Conservation (phyloP, 1,140 invertebrate species). For the Atta cephalotes region DNA sequence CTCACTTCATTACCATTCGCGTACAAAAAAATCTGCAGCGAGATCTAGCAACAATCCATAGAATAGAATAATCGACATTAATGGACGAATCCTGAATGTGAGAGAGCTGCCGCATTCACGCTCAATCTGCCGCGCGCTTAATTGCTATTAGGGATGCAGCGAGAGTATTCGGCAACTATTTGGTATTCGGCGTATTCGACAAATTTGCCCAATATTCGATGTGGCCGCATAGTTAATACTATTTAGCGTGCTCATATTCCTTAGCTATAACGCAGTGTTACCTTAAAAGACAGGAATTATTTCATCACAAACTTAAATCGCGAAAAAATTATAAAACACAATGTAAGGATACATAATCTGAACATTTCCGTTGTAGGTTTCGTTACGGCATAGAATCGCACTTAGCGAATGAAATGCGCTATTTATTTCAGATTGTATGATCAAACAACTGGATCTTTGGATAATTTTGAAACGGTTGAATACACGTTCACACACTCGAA, state of each 20-base stretch:
- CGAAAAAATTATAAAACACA: constrained; percentile 11
- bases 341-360: neutral
- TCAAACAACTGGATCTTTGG: constrained; percentile 35
- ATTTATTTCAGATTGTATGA: constrained; percentile 48
- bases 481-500: constrained; percentile 15
- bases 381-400: constrained; percentile 11
- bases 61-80: constrained; percentile 68
- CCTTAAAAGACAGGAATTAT: constrained; percentile 3
- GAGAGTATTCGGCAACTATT: constrained; percentile 76
- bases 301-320: neutral
- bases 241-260: constrained; percentile 61
- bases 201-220: constrained; percentile 72
- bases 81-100: constrained; percentile 73
- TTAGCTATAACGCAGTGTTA: neutral
- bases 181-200: constrained; percentile 71
- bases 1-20: neutral
- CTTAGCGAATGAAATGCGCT: neutral
- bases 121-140: constrained; percentile 72
- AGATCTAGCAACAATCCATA: neutral
- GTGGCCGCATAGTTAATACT: constrained; percentile 65
- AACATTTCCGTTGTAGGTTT: neutral
- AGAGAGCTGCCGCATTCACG: constrained; percentile 72
- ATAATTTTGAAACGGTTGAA: neutral
- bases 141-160: constrained; percentile 74
- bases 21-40: neutral